Conservation (phyloP, 2,113 vertebrate species). For the Alectura lathami region DNA sequence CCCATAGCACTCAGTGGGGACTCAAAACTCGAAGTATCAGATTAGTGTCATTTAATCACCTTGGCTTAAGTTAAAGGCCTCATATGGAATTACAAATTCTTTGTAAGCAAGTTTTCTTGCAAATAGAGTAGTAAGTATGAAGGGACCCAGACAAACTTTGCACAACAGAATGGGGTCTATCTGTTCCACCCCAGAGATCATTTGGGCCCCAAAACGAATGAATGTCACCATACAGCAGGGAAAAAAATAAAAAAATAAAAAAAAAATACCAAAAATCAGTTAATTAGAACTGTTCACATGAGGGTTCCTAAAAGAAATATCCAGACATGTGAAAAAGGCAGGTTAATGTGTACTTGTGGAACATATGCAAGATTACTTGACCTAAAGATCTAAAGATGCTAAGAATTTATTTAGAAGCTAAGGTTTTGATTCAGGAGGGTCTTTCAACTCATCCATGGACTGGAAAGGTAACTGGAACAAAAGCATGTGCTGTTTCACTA, state of each 20-base stretch:
- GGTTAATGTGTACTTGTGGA: too few species aligned
- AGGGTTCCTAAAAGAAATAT: neutral
- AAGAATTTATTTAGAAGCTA: neutral
- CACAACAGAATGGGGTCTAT: neutral
- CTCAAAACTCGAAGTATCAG: neutral
- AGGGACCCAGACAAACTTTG: neutral
- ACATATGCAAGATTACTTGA: neutral
- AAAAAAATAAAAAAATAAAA: too few species aligned
- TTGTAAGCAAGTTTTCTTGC: neutral
- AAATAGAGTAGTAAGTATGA: neutral
- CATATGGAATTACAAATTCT: neutral
- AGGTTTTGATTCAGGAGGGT: neutral
- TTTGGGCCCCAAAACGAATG: neutral
- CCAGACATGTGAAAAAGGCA: neutral
- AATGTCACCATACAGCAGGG: neutral
- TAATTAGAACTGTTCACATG: neutral
- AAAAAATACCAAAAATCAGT: neutral
- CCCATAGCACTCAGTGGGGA: neutral
- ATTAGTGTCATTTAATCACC: neutral
- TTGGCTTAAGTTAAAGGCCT: neutral
- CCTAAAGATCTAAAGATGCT: neutral
- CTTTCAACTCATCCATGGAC: neutral
- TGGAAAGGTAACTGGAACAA: neutral
- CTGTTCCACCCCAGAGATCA: neutral
- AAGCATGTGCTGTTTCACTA: neutral